A percentile compares a stretch with the other conserved stretches of the same genome.
These are phyloP conservation scores for Drosophila formosana DNA, from an alignment of 2,888 invertebrate species.

Conservation along the genomic window DNA sequence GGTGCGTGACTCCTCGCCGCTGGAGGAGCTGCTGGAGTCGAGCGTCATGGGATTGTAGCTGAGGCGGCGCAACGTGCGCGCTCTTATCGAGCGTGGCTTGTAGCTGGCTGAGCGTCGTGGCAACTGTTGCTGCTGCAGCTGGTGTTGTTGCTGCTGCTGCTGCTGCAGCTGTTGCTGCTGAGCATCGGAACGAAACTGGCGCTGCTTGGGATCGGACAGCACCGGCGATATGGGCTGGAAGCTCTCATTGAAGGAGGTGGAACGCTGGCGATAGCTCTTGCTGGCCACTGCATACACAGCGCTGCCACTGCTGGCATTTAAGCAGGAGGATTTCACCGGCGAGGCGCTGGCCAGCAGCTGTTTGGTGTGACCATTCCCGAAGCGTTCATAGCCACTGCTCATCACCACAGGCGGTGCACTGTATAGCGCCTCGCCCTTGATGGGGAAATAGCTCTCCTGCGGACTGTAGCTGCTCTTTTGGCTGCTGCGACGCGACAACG, in stretches of 20 bases:
- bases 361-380: constrained; percentile 66
- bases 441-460: constrained; percentile 81
- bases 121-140: constrained; percentile 33
- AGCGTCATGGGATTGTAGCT: constrained; percentile 87
- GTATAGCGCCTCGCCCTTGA: constrained; percentile 63
- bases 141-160: constrained; percentile 16
- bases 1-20: constrained; percentile 85
- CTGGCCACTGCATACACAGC: constrained; percentile 74
- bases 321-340: constrained; percentile 77
- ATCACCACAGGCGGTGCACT: constrained; percentile 70
- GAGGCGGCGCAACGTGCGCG: constrained; percentile 86
- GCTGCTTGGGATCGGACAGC: constrained; percentile 65
- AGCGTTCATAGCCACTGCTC: constrained; percentile 72
- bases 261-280: constrained; percentile 84
- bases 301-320: constrained; percentile 80
- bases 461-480: constrained; percentile 85
- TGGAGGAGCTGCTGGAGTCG: constrained; percentile 86
- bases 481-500: constrained; percentile 85
- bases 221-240: constrained; percentile 83
- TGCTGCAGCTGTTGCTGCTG: constrained; percentile 34
- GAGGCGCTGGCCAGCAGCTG: constrained; percentile 76
- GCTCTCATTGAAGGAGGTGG: constrained; percentile 86
- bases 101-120: constrained; percentile 70
- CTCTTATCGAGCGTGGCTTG: constrained; percentile 86
- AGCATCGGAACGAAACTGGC: constrained; percentile 53